These are phyloP conservation scores for Cyphomyrus plagiostoma DNA, from an alignment of 2,113 vertebrate species.

Conservation along the genomic window DNA sequence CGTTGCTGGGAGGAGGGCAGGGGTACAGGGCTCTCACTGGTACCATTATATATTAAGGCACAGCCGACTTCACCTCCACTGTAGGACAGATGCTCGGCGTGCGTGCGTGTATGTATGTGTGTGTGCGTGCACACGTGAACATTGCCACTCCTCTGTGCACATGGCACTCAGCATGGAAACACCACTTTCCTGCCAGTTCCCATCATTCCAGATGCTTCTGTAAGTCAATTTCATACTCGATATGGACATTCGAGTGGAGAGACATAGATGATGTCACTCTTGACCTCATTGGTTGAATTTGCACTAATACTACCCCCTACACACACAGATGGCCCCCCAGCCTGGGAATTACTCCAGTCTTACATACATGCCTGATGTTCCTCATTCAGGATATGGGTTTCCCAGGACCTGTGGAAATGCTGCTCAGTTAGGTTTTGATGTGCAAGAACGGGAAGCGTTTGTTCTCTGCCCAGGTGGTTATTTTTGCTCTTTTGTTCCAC, in stretches of 20 bases:
- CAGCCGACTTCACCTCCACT: neutral
- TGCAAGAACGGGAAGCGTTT: neutral
- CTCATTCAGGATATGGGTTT: neutral
- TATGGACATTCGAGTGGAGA: neutral
- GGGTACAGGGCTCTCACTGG: neutral
- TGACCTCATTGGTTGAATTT: neutral
- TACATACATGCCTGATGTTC: neutral
- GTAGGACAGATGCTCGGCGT: neutral
- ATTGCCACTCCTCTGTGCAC: neutral
- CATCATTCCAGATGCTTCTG: neutral
- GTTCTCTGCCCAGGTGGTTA: neutral
- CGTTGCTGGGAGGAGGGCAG: neutral
- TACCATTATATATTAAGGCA: neutral
- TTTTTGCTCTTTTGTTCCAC: constrained; percentile 18
- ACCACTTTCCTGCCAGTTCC: neutral
- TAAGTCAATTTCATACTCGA: neutral
- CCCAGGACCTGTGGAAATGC: neutral
- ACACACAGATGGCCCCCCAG: neutral
- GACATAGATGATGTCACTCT: neutral
- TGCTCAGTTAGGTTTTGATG: neutral
- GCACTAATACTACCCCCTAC: neutral
- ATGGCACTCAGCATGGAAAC: neutral
- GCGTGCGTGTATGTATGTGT: neutral
- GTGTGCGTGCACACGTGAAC: neutral
- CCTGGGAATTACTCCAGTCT: neutral